Conservation (phyloP, 2,888 invertebrate species). For the Didymodactylos carnosus region DNA sequence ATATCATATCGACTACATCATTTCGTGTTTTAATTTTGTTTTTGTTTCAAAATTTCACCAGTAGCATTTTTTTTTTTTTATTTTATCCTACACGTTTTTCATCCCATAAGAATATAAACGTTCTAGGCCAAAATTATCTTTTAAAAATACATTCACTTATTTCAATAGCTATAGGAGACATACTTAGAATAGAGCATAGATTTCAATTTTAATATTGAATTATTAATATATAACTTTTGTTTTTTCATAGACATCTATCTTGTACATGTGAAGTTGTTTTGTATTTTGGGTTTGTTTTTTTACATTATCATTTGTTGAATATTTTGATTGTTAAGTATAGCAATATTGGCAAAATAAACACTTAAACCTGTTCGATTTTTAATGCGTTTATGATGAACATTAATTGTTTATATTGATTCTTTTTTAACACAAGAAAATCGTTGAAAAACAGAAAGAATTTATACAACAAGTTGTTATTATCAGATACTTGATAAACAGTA, state of each 20-base stretch:
- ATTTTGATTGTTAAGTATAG: background rate
- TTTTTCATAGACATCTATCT: background rate
- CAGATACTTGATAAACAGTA: too few species aligned
- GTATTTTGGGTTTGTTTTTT: too few species aligned
- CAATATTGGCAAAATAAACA: background rate
- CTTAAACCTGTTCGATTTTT: too few species aligned
- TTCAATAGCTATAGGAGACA: background rate
- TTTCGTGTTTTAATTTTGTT: conserved; percentile 53
- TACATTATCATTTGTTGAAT: background rate
- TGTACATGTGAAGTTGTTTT: too few species aligned
- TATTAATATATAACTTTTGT: conserved; percentile 65
- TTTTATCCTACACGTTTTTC: conserved; percentile 60
- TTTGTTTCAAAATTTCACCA: conserved; percentile 50
- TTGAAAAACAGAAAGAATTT: too few species aligned
- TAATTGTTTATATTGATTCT: background rate
- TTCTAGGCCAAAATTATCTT: conserved; percentile 56
- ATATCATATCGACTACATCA: conserved; percentile 53
- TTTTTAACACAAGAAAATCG: too few species aligned
- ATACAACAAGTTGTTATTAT: too few species aligned
- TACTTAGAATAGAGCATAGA: conserved; percentile 61
- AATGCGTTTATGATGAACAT: background rate
- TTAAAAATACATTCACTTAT: conserved; percentile 52
- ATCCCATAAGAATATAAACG: conserved; percentile 75
- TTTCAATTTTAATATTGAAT: conserved; percentile 84
- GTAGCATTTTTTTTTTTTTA: conserved; percentile 79